Conservation (phyloP, 2,888 invertebrate species). For the Panzeria rudis region DNA sequence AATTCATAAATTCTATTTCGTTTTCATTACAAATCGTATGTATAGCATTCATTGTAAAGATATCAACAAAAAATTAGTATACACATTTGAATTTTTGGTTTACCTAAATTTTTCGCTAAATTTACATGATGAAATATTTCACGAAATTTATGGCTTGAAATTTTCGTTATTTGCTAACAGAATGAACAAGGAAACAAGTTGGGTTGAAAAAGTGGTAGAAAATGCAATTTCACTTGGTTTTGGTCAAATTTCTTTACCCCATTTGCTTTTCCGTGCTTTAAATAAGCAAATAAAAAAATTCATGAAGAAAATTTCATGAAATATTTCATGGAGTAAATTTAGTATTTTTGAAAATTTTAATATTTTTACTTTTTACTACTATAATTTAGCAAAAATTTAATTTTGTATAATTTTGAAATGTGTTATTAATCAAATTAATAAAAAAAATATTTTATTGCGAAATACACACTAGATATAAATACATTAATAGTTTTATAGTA, state of each 20-base stretch:
- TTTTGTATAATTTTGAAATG: conserved; percentile 46
- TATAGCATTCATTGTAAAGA: conserved; percentile 43
- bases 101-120: conserved; percentile 20
- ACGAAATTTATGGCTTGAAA: no score
- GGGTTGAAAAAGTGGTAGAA: no score
- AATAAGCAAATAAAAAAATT: no score
- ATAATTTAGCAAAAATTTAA: conserved; percentile 30
- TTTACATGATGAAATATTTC: conserved; percentile 30
- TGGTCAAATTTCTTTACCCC: no score
- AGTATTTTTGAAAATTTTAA: conserved; percentile 36
- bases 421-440: conserved; percentile 53
- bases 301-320: no score
- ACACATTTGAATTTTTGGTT: background rate
- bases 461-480: conserved; percentile 7
- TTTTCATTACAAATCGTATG: conserved; percentile 40
- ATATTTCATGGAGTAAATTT: no score
- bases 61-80: conserved; percentile 11
- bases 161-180: no score
- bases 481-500: conserved; percentile 49
- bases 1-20: conserved; percentile 75
- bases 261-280: conserved; percentile 11
- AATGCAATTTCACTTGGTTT: no score
- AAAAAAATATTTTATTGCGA: conserved; percentile 48
- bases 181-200: no score
- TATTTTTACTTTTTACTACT: conserved; percentile 22